Percentiles rank a stretch among this genome's conserved stretches.
Evolutionary conservation across 2,888 invertebrate species (phyloP).

Genomic region (Agrochola circellaris): DNA sequence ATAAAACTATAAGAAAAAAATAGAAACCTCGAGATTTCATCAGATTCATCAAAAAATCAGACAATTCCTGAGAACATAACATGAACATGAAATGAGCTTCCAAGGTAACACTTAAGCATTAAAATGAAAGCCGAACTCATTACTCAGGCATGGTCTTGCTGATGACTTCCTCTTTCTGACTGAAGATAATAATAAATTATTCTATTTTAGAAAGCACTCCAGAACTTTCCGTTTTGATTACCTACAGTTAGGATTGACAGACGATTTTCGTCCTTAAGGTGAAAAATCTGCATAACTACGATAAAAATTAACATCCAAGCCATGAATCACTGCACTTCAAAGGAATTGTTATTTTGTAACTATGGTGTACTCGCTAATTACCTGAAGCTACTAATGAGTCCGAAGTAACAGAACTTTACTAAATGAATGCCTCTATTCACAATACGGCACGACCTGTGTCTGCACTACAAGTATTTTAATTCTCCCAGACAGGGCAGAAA

Average conservation of each 20-base stretch:
- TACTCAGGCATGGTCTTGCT: neutral
- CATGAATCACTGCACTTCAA: slow-evolving; percentile 76
- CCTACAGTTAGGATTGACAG: too few species aligned
- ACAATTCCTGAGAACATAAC: neutral
- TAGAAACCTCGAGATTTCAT: slow-evolving; percentile 1
- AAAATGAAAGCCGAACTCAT: slow-evolving; percentile 20
- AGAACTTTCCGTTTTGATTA: slow-evolving; percentile 25
- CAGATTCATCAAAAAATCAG: slow-evolving; percentile 3
- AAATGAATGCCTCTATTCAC: slow-evolving; percentile 63
- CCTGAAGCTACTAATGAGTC: slow-evolving; percentile 72
- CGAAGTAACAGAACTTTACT: slow-evolving; percentile 62
- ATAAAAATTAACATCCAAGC: slow-evolving; percentile 39
- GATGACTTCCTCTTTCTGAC: slow-evolving; percentile 40
- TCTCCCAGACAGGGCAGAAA: slow-evolving; percentile 60
- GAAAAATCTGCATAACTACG: slow-evolving; percentile 5
- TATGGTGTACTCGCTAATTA: slow-evolving; percentile 75
- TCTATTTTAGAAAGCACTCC: slow-evolving; percentile 39
- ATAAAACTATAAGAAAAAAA: slow-evolving; percentile 28
- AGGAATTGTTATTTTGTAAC: slow-evolving; percentile 71
- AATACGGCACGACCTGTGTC: slow-evolving; percentile 55
- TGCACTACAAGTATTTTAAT: slow-evolving; percentile 25
- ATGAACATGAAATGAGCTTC: slow-evolving; percentile 14
- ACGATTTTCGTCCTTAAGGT: slow-evolving; percentile 12
- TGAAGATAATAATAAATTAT: slow-evolving; percentile 48
- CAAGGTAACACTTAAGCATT: slow-evolving; percentile 25